These are phyloP conservation scores for Molossus molossus DNA, from an alignment of 2,797 vertebrate species.

Conservation along the genomic window DNA sequence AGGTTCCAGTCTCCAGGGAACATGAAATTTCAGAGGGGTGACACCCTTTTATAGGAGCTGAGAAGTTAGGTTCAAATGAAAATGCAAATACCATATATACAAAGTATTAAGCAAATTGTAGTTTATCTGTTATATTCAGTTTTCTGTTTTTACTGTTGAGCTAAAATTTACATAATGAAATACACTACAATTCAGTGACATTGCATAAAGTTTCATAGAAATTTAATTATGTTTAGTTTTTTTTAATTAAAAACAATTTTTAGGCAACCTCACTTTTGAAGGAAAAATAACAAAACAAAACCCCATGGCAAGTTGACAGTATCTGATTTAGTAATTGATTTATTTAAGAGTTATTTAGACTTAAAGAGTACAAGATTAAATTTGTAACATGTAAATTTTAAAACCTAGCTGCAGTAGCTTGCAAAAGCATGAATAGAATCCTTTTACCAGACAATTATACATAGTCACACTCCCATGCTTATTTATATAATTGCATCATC, in stretches of 20 bases:
- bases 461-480: background rate
- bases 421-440: background rate
- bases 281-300: conserved; percentile 62
- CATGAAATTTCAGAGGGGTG: background rate
- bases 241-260: conserved; percentile 57
- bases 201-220: conserved; percentile 17
- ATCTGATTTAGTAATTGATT: conserved; percentile 40
- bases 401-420: conserved; percentile 32
- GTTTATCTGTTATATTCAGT: background rate
- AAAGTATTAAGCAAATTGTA: background rate
- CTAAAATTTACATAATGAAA: conserved; percentile 23
- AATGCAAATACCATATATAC: background rate
- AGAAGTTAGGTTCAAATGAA: conserved; percentile 34
- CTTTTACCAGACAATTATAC: background rate
- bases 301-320: background rate
- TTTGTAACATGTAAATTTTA: conserved; percentile 39
- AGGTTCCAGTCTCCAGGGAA: background rate
- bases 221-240: conserved; percentile 53
- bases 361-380: conserved; percentile 40
- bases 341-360: conserved; percentile 45
- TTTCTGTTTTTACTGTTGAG: background rate
- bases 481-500: background rate
- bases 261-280: background rate
- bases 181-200: background rate
- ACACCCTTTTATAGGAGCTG: background rate